phyloP scores from a whole-genome alignment of 92 coral and sea anemone genomes.

The Blastomussa wellsi region DNA sequence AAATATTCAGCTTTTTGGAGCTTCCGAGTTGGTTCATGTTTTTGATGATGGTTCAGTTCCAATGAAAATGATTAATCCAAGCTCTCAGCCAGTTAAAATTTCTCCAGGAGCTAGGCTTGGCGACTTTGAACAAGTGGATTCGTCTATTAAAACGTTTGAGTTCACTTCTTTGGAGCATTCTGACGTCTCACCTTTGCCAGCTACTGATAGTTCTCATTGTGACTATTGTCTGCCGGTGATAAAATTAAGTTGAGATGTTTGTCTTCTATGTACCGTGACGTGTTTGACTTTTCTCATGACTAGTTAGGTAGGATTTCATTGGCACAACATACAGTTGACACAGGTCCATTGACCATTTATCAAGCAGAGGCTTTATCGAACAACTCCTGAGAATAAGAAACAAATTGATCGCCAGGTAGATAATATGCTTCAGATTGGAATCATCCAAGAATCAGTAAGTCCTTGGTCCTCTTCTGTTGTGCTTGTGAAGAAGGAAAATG shows the following conservation, averaged over 20 bases:
- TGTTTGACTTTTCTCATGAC: background rate
- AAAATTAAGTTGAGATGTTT: too few species aligned
- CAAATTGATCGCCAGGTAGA: slow-evolving; percentile 49
- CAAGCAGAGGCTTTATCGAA: slow-evolving; percentile 54
- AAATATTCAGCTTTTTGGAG: too few species aligned
- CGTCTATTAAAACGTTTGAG: background rate
- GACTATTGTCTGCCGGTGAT: background rate
- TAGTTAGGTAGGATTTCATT: too few species aligned
- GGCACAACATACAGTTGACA: slow-evolving; percentile 19
- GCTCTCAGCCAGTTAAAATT: background rate
- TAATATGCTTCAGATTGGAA: slow-evolving; percentile 34
- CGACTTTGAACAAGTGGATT: background rate
- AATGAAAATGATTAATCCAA: background rate
- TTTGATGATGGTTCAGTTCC: background rate
- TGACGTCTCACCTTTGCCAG: background rate
- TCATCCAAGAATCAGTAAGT: slow-evolving; percentile 45
- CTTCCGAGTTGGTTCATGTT: background rate
- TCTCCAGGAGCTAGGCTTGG: background rate
- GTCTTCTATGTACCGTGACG: too few species aligned
- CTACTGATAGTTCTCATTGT: background rate
- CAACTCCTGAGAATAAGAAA: too few species aligned
- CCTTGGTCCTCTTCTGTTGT: slow-evolving; percentile 62
- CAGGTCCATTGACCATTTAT: slow-evolving; percentile 43
- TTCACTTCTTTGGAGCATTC: background rate
- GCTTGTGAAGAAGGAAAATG: slow-evolving; percentile 33